Evolutionary conservation across 2,888 invertebrate species (phyloP).

Genomic region (Pharmacophagus antenor): DNA sequence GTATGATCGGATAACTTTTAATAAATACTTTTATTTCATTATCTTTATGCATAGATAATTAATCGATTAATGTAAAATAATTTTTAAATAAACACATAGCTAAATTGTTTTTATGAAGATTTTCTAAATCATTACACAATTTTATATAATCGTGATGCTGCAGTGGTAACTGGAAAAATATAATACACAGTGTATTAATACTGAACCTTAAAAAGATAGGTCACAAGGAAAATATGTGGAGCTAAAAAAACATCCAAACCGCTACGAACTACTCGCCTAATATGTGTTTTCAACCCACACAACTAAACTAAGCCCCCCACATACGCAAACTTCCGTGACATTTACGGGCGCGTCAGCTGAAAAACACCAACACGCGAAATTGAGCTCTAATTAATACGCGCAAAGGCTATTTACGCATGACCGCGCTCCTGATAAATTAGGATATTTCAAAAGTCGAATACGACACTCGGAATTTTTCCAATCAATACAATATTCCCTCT

Average conservation of each 20-base stretch:
- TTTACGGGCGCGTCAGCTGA: slow-evolving; percentile 77
- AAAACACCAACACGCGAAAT: slow-evolving; percentile 47
- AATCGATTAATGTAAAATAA: too few species aligned
- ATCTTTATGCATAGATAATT: too few species aligned
- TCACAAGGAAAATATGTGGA: slow-evolving; percentile 23
- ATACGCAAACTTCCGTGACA: slow-evolving; percentile 55
- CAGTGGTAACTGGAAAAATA: too few species aligned
- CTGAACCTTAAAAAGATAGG: slow-evolving; percentile 18
- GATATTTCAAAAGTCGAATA: slow-evolving; percentile 74
- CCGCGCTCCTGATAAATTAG: slow-evolving; percentile 60
- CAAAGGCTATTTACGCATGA: slow-evolving; percentile 45
- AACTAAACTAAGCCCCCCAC: slow-evolving; percentile 36
- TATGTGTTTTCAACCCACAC: slow-evolving; percentile 72
- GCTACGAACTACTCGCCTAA: slow-evolving; percentile 54
- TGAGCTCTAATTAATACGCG: slow-evolving; percentile 37
- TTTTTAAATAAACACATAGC: too few species aligned
- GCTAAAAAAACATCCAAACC: slow-evolving; percentile 54
- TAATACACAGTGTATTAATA: too few species aligned
- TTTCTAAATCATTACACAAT: too few species aligned
- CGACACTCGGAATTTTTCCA: slow-evolving; percentile 54
- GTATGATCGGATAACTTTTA: too few species aligned
- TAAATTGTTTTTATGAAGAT: too few species aligned
- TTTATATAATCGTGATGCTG: too few species aligned
- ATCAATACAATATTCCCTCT: slow-evolving; percentile 20
- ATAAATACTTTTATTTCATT: too few species aligned